Base-by-base conservation (phyloP, 2,888 invertebrate species). In the Diadromus collaris region DNA sequence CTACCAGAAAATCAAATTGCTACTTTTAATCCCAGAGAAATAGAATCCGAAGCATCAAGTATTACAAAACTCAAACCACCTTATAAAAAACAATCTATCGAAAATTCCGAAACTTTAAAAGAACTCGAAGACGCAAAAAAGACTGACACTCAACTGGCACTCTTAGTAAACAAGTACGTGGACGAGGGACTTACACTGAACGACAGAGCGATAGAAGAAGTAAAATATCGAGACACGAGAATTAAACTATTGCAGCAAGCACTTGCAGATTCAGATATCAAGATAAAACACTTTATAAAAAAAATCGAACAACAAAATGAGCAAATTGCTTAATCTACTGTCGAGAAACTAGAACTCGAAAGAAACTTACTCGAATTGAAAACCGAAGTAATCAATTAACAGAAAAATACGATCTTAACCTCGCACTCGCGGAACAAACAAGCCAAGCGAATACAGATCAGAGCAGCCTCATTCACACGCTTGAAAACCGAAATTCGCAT, bases 131-230 rank as follows among this genome's bases (percentile, higher is more conserved):
- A 27, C 38, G 73, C 67, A 34, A 21, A 21, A 67, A 24, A 21
- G 13, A 74, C 58, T 9, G 68, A 75, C 75, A 46, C 56, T 27
- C 70, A 46, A 54, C 69, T 75, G 21, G 34, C 69, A 3, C 6
- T 58, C 6, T 48, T 75, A 9, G 68, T 75, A 44, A 69, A 69
- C 63, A 76, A 63, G 32, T 75, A 75, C 54, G 32, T 56, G 2
- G 48, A 70, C 70, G 76, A 76, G 21, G 76, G 76, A 60, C 41
- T 76, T 19, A 21, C 70, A 44, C 19, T 70, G 21, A 71, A 76
- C 65, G 63, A 76, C n/a, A 46, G 44, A 64, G 69, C 76, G 21
- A 56, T 65, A 76, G 64, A 70, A 58, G 76, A 70, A 64, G 76
- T 76, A 60, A 10, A 63, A 21, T 56, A 6, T 44, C 76, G 76